Percentiles rank a stretch among this genome's conserved stretches.
These are phyloP conservation scores for Burhinus oedicnemus DNA, from an alignment of 2,113 vertebrate species.

Conservation along the genomic window DNA sequence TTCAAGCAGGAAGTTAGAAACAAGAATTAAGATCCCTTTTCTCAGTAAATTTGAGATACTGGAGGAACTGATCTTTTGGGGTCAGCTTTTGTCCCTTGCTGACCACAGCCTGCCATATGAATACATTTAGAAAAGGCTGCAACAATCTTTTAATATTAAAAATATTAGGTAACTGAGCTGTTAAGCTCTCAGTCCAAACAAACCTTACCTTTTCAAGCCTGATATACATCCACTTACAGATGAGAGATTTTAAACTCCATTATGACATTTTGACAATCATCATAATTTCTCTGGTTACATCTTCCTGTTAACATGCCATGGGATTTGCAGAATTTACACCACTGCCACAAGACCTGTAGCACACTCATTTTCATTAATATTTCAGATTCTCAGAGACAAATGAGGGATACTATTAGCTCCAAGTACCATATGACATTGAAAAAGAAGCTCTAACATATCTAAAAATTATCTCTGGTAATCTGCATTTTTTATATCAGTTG, in stretches of 20 bases:
- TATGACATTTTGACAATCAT: neutral
- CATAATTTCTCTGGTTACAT: neutral
- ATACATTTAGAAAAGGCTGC: neutral
- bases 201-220: neutral
- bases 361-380: neutral
- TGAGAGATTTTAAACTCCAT: neutral
- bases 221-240: neutral
- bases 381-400: neutral
- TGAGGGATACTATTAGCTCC: neutral
- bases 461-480: neutral
- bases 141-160: neutral
- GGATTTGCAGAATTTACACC: neutral
- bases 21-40: neutral
- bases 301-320: neutral
- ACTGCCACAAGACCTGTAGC: neutral
- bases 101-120: neutral
- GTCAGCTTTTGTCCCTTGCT: neutral
- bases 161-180: neutral
- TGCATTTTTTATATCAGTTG: neutral
- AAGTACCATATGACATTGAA: neutral
- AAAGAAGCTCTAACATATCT: neutral
- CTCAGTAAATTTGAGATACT: neutral
- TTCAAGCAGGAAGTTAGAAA: neutral
- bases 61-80: neutral
- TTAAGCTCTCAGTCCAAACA: neutral